Evolutionary conservation across 2,113 vertebrate genomes (phyloP).

Genomic region (Zapornia atra): DNA sequence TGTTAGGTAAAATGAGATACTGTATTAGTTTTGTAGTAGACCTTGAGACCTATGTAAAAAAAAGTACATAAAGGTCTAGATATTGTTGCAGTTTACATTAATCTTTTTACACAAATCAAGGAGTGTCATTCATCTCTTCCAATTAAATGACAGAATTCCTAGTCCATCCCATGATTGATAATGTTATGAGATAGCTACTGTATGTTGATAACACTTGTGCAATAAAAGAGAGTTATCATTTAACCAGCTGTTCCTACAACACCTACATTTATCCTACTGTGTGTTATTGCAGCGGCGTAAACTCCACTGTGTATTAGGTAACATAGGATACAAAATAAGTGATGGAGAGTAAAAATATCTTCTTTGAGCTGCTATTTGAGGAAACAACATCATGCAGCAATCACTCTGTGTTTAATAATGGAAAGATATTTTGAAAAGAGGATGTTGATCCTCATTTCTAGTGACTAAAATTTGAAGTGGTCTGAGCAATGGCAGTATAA

Average conservation of each 20-base stretch:
- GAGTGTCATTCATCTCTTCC: neutral
- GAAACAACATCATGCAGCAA: slow-evolving; percentile 25
- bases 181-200: neutral
- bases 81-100: neutral
- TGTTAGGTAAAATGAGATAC: neutral
- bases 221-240: neutral
- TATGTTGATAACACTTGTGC: neutral
- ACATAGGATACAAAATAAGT: neutral
- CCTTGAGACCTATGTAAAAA: neutral
- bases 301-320: neutral
- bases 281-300: neutral
- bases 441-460: slow-evolving; percentile 49
- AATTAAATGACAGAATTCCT: neutral
- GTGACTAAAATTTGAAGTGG: slow-evolving; percentile 26
- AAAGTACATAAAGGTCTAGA: neutral
- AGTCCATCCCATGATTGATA: neutral
- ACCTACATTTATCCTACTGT: neutral
- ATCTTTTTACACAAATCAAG: neutral
- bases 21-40: neutral
- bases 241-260: neutral
- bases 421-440: slow-evolving; percentile 30
- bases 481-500: slow-evolving; percentile 20
- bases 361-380: neutral
- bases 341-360: neutral
- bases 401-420: neutral